phyloP scores from a whole-genome alignment of 2,888 invertebrate species.

The Lepidonotus clava region DNA sequence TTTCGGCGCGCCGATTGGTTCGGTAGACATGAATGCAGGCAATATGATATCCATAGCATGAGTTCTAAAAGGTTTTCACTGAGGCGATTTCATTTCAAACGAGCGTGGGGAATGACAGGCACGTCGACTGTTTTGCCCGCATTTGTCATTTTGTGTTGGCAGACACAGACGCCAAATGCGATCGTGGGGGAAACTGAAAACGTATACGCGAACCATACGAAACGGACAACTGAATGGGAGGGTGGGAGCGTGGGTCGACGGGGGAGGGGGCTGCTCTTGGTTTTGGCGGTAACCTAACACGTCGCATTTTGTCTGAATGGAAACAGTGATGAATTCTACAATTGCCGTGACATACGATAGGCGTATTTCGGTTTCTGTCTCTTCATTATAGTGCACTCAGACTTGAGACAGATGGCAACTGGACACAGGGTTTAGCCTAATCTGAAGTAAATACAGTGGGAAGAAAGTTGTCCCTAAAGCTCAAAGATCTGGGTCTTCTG shows the following conservation, averaged over 20 bases:
- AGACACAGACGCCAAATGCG: not conserved
- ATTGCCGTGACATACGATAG: slow-evolving; percentile 22
- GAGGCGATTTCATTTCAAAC: slow-evolving; percentile 48
- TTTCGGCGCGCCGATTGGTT: slow-evolving; percentile 8
- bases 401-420: slow-evolving; percentile 10
- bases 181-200: not conserved
- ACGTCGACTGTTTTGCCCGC: slow-evolving; percentile 17
- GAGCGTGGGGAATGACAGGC: slow-evolving; percentile 15
- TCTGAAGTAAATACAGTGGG: no score
- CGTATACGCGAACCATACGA: slow-evolving; percentile 24
- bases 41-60: slow-evolving; percentile 42
- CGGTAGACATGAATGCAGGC: slow-evolving; percentile 12
- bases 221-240: not conserved
- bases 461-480: no score
- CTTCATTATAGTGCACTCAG: not conserved
- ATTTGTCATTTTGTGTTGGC: slow-evolving; percentile 33
- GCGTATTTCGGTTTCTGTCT: slow-evolving; percentile 25
- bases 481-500: no score
- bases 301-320: not conserved
- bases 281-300: slow-evolving; percentile 13
- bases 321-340: slow-evolving; percentile 52
- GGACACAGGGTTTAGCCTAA: slow-evolving; percentile 1
- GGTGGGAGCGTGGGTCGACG: not conserved
- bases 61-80: slow-evolving; percentile 25
- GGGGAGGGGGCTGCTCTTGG: not conserved